A percentile compares a stretch with the other conserved stretches of the same genome.
Evolutionary conservation across 2,888 invertebrate genomes (phyloP).

Genomic region (Alloplasta piceator): DNA sequence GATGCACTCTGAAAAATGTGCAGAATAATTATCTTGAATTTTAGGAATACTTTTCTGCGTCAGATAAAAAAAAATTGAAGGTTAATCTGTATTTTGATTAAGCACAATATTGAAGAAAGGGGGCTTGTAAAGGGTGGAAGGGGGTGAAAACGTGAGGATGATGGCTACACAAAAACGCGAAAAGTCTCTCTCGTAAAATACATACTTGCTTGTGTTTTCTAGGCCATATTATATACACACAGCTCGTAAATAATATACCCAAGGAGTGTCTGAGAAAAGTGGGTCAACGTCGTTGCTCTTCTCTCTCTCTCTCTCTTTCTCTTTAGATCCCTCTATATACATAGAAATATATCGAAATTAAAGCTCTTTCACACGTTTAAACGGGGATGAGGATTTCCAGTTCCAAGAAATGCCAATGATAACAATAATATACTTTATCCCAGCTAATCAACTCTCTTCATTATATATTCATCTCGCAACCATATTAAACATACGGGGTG

Average conservation of each 20-base stretch:
- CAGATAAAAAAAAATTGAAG: no score
- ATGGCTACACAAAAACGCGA: no score
- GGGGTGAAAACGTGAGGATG: no score
- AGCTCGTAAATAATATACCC: slow-evolving; percentile 47
- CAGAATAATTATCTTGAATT: no score
- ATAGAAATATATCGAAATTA: background rate
- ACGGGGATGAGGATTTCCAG: slow-evolving; percentile 24
- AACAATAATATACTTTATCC: background rate
- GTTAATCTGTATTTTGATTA: no score
- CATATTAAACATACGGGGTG: no score
- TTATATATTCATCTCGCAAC: background rate
- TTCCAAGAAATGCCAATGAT: slow-evolving; percentile 30
- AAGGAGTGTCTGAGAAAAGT: slow-evolving; percentile 48
- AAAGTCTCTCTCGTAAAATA: slow-evolving; percentile 27
- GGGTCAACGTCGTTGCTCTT: slow-evolving; percentile 53
- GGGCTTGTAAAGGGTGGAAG: no score
- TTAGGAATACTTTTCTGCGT: no score
- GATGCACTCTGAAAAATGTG: no score
- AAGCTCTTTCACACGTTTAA: slow-evolving; percentile 14
- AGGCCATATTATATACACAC: slow-evolving; percentile 22
- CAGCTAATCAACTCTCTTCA: background rate
- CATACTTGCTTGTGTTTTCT: slow-evolving; percentile 32
- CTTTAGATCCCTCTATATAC: background rate
- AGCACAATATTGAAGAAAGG: no score
- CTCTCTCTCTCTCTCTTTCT: background rate